phyloP scores from a whole-genome alignment of 2,113 vertebrate genomes.

The Lota lota region DNA sequence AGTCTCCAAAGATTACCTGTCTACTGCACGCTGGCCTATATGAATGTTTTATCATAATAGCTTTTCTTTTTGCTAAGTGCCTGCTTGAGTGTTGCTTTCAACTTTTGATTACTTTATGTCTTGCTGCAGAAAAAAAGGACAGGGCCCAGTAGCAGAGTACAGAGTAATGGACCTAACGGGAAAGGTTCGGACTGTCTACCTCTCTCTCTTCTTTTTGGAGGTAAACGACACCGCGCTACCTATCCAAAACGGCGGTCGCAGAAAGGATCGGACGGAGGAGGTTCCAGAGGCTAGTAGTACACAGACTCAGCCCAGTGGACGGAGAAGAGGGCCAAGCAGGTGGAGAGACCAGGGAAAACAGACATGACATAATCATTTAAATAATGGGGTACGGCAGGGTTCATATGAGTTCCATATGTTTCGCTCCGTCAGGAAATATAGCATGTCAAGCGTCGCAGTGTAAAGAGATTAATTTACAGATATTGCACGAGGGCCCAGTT shows the following conservation, averaged over 20 bases:
- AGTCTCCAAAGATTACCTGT: conserved; percentile 68
- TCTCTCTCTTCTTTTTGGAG: conserved; percentile 32
- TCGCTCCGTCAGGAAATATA: conserved; percentile 61
- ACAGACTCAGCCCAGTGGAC: conserved; percentile 21
- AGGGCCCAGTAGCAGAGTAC: conserved; percentile 53
- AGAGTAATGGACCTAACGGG: conserved; percentile 67
- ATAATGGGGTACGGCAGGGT: conserved; percentile 43
- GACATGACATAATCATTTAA: conserved; percentile 59
- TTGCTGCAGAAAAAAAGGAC: conserved; percentile 50
- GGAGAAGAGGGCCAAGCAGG: conserved; percentile 41
- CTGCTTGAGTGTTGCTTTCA: conserved; percentile 76
- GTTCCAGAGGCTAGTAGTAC: conserved; percentile 16
- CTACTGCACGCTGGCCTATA: conserved; percentile 68
- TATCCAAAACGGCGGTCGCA: conserved; percentile 48
- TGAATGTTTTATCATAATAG: conserved; percentile 83
- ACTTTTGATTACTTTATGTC: conserved; percentile 77
- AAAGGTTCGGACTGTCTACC: conserved; percentile 48
- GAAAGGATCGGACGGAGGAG: conserved; percentile 39
- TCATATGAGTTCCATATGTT: conserved; percentile 60
- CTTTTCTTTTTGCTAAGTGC: conserved; percentile 80
- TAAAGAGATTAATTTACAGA: conserved; percentile 60
- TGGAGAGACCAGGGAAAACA: conserved; percentile 42
- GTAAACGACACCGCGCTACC: conserved; percentile 23
- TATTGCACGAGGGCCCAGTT: conserved; percentile 42
- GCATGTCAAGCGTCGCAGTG: conserved; percentile 58